These are phyloP conservation scores for Dendrolimus punctatus DNA, from an alignment of 1,140 invertebrate genomes.

Conservation along the genomic window DNA sequence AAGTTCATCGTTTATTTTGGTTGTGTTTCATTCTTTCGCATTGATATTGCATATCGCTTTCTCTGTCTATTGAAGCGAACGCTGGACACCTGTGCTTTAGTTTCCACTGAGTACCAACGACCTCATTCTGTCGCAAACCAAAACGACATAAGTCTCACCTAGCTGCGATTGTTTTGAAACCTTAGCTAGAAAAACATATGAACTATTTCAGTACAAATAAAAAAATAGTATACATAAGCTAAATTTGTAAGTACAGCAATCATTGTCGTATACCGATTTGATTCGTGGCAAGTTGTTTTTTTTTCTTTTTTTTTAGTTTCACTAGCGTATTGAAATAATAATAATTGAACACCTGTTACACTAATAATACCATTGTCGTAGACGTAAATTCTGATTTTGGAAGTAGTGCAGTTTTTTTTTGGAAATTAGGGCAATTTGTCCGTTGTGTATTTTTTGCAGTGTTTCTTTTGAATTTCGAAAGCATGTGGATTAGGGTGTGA, in stretches of 20 bases:
- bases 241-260: slow-evolving; percentile 60
- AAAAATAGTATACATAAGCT: slow-evolving; percentile 52
- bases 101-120: slow-evolving; percentile 70
- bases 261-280: slow-evolving; percentile 70
- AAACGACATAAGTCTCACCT: slow-evolving; percentile 32
- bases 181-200: background rate
- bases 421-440: slow-evolving; percentile 4
- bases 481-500: no score
- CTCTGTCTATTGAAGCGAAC: slow-evolving; percentile 50
- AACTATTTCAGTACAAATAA: background rate
- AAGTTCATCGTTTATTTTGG: slow-evolving; percentile 70
- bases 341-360: slow-evolving; percentile 64
- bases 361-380: slow-evolving; percentile 57
- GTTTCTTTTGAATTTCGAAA: no score
- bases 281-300: slow-evolving; percentile 56
- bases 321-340: slow-evolving; percentile 66
- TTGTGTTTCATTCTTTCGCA: slow-evolving; percentile 41
- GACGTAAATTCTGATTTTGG: slow-evolving; percentile 42
- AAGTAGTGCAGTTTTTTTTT: slow-evolving; percentile 29
- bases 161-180: background rate
- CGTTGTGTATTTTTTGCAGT: background rate
- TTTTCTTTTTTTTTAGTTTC: slow-evolving; percentile 45
- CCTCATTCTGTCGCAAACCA: slow-evolving; percentile 38
- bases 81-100: slow-evolving; percentile 71
- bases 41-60: slow-evolving; percentile 23